phyloP scores from a whole-genome alignment of 1,140 invertebrate species.

The Alviniconcha marisindica region DNA sequence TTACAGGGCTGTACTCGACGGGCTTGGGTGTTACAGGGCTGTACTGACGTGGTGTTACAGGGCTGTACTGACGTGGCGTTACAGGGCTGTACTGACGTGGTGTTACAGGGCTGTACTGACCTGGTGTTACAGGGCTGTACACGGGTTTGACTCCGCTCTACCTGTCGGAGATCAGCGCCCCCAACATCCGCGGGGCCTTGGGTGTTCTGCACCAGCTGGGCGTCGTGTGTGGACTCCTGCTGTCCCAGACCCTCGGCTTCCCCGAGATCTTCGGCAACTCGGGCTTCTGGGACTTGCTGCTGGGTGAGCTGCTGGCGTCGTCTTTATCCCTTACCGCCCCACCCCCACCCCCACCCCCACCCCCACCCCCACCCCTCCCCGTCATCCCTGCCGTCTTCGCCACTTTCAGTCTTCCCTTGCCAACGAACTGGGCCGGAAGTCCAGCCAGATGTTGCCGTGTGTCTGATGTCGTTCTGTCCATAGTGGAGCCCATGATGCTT shows the following conservation, averaged over 20 bases:
- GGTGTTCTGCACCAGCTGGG: constrained; percentile 75
- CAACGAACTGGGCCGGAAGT: neutral
- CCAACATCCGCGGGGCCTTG: constrained; percentile 71
- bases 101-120: no score
- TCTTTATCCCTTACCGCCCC: neutral
- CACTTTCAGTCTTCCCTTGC: no score
- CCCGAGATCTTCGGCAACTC: constrained; percentile 67
- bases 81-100: no score
- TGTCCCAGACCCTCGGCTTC: constrained; percentile 84
- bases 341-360: neutral
- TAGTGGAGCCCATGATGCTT: no score
- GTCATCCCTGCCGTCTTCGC: no score
- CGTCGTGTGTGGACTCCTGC: constrained; percentile 68
- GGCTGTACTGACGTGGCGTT: no score
- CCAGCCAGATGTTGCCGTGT: neutral
- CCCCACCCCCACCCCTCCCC: no score
- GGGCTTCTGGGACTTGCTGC: constrained; percentile 63
- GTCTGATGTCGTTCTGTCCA: no score
- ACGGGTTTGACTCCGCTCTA: constrained; percentile 76
- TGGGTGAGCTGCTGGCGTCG: constrained; percentile 62
- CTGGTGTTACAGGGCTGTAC: constrained; percentile 75
- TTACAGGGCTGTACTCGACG: no score
- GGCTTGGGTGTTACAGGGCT: no score
- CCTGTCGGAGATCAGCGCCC: constrained; percentile 73
- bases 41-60: no score